A percentile compares a stretch with the other conserved stretches of the same genome.
Evolutionary conservation across 2,797 vertebrate genomes (phyloP).

Genomic region (Alosa sapidissima): DNA sequence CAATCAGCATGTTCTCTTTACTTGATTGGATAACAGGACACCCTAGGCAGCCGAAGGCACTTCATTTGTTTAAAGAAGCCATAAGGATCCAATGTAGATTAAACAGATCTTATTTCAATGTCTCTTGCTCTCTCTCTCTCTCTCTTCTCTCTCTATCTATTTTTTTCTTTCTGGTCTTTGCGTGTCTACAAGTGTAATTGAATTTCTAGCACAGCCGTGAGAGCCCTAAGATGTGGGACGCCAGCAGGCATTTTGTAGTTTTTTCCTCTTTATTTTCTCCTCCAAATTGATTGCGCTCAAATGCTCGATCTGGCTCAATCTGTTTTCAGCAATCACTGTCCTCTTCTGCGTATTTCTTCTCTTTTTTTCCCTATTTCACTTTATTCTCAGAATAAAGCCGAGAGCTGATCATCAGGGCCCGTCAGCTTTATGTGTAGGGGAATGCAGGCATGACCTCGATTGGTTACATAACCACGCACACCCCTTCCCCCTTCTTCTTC

Average conservation of each 20-base stretch:
- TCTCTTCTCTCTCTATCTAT: background rate
- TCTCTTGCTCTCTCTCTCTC: background rate
- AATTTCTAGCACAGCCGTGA: background rate
- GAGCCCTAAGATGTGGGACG: background rate
- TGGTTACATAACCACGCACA: constrained; percentile 8
- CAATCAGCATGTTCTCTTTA: background rate
- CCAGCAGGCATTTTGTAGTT: background rate
- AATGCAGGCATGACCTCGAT: constrained; percentile 22
- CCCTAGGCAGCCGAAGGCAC: background rate
- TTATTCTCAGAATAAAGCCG: constrained; percentile 6
- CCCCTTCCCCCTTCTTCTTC: constrained; percentile 15
- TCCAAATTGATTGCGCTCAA: constrained; percentile 7
- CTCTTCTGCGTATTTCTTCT: background rate
- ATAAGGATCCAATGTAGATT: constrained; percentile 25
- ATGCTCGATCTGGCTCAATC: constrained; percentile 4
- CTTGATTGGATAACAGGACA: constrained; percentile 15
- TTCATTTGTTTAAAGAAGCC: background rate
- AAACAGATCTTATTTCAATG: constrained; percentile 16
- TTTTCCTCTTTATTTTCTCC: background rate
- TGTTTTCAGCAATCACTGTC: constrained; percentile 21
- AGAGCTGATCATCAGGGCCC: background rate
- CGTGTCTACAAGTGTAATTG: constrained; percentile 11
- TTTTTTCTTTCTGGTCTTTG: background rate
- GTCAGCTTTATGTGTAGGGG: constrained; percentile 11
- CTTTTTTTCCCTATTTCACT: background rate